phyloP scores from a whole-genome alignment of 1,140 invertebrate species.

The Hycleus phaleratus region DNA sequence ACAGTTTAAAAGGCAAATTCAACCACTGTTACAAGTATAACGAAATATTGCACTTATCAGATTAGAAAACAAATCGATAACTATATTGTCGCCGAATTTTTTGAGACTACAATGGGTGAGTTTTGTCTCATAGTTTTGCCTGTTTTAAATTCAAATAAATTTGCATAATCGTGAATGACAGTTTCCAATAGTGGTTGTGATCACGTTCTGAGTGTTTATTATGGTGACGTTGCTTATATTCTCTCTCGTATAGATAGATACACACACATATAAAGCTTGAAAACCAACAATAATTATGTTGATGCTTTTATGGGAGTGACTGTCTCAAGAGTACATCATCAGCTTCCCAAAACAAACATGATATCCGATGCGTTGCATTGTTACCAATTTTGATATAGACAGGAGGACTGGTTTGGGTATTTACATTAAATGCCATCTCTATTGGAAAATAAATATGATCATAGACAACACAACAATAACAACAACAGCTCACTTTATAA shows the following conservation, averaged over 20 bases:
- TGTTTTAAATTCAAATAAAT: conserved; percentile 10
- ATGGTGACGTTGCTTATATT: conserved; percentile 23
- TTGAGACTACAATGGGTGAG: neutral
- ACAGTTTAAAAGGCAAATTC: conserved; percentile 5
- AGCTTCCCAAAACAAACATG: conserved; percentile 22
- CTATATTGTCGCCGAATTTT: too few relatives aligned
- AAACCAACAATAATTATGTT: neutral
- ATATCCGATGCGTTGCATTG: conserved; percentile 5
- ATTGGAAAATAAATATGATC: conserved; percentile 1
- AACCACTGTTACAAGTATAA: conserved; percentile 6
- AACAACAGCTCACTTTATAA: neutral
- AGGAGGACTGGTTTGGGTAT: neutral
- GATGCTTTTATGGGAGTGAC: conserved; percentile 19
- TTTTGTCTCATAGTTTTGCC: conserved; percentile 3
- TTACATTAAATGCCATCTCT: neutral
- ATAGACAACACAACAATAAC: neutral
- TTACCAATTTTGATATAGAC: conserved; percentile 1
- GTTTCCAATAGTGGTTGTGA: conserved; percentile 23
- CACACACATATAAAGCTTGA: too few relatives aligned
- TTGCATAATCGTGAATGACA: conserved; percentile 29
- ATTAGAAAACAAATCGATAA: conserved; percentile 5
- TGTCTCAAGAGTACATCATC: conserved; percentile 16
- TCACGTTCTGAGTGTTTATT: conserved; percentile 27
- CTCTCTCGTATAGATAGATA: too few relatives aligned
- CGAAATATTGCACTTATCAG: conserved; percentile 17